phyloP scores from a whole-genome alignment of 2,113 vertebrate genomes.

The Picathartes gymnocephalus region DNA sequence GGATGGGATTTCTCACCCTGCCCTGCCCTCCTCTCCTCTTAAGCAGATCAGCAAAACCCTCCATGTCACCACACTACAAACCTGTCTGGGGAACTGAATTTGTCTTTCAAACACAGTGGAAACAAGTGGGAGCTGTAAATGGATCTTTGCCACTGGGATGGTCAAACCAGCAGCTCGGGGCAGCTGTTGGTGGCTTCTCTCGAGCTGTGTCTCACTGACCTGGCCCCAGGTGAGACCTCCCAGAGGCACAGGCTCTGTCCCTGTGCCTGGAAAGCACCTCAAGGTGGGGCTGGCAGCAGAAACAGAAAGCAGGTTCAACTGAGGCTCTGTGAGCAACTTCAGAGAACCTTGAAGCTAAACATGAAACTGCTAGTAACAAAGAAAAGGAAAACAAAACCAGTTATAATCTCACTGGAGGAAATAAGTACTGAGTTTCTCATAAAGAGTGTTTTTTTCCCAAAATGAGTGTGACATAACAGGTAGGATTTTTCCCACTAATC shows the following conservation, averaged over 20 bases:
- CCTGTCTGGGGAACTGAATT: neutral
- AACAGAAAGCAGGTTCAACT: neutral
- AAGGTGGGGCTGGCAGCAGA: neutral
- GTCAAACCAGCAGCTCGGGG: neutral
- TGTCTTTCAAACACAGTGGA: neutral
- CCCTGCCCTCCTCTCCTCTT: neutral
- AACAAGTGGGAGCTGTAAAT: neutral
- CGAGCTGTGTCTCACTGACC: neutral
- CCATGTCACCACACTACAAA: neutral
- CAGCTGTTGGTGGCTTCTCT: neutral
- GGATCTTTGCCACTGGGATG: accelerated
- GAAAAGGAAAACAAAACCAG: neutral
- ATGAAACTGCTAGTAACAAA: neutral
- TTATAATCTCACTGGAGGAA: neutral
- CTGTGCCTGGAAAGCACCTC: neutral
- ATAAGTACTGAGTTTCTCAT: neutral
- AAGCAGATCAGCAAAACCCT: neutral
- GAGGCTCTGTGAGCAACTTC: neutral
- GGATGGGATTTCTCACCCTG: neutral
- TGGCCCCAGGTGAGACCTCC: neutral
- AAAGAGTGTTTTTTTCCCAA: neutral
- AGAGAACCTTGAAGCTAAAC: neutral
- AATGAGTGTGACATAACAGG: neutral
- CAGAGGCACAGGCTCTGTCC: neutral
- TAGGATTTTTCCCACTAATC: neutral